phyloP scores from a whole-genome alignment of 1,140 invertebrate species.

The Brachionus paranguensis region DNA sequence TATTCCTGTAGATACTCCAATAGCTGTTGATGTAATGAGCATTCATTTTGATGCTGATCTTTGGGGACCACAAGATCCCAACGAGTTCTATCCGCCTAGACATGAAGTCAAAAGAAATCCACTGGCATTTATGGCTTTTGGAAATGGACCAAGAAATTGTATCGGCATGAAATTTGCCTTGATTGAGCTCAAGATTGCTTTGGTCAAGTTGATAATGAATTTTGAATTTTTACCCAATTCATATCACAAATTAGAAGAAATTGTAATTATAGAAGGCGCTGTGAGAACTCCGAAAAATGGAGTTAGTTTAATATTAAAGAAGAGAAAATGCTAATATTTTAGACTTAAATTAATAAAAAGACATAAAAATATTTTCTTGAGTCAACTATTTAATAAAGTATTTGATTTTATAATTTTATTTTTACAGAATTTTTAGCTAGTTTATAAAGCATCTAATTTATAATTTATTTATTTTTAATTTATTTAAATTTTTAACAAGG shows the following conservation, averaged over 20 bases:
- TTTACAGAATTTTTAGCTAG: too few relatives aligned
- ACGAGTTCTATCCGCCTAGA: constrained; percentile 48
- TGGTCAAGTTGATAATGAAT: constrained; percentile 45
- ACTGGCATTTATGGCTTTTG: constrained; percentile 51
- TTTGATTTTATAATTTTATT: too few relatives aligned
- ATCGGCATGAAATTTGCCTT: constrained; percentile 50
- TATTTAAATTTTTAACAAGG: too few relatives aligned
- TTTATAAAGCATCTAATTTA: too few relatives aligned
- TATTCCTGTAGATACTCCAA: constrained; percentile 49
- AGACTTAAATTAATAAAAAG: too few relatives aligned
- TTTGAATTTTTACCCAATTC: constrained; percentile 42
- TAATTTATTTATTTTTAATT: too few relatives aligned
- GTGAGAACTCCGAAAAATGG: background rate
- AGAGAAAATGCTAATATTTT: background rate
- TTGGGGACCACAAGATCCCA: constrained; percentile 47
- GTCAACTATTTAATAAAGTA: too few relatives aligned
- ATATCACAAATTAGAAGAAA: background rate
- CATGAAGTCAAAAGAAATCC: constrained; percentile 41
- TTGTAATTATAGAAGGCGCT: background rate
- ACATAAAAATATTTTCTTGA: too few relatives aligned
- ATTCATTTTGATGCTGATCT: constrained; percentile 50
- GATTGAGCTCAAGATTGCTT: constrained; percentile 48
- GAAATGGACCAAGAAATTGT: constrained; percentile 52
- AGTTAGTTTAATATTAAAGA: background rate
- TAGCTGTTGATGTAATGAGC: constrained; percentile 51